Conservation (phyloP, 2,797 vertebrate species). For the Clarias laeviceps region DNA sequence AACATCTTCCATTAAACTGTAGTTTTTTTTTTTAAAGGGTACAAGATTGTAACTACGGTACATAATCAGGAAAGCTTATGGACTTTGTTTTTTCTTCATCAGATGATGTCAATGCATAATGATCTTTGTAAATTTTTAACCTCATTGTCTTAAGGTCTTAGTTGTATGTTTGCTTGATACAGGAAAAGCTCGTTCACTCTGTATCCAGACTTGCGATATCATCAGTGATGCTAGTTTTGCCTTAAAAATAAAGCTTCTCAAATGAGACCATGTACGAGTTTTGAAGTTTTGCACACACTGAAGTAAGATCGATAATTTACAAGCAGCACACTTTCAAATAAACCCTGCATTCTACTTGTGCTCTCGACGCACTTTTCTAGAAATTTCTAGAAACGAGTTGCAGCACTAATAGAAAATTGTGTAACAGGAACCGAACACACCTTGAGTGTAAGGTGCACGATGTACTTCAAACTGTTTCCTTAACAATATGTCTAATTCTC, state of each 20-base stretch:
- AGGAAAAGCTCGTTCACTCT: not conserved
- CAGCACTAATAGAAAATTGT: too few relatives aligned
- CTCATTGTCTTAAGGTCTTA: not conserved
- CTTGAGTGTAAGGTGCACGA: not conserved
- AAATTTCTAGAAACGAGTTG: not conserved
- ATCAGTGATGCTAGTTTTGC: too few relatives aligned
- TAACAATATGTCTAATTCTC: too few relatives aligned
- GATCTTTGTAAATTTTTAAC: not conserved
- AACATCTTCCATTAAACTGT: not conserved
- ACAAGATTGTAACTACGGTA: not conserved
- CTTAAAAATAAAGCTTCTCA: conserved; percentile 2
- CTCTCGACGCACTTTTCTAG: not conserved
- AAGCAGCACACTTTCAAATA: not conserved
- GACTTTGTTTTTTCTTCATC: not conserved
- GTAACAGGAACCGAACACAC: not conserved
- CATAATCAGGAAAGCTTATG: not conserved
- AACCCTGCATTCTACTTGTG: not conserved
- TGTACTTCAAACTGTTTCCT: not conserved
- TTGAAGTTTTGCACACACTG: not conserved
- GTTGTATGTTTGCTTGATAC: not conserved
- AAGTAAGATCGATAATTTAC: not conserved
- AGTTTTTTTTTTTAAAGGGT: not conserved
- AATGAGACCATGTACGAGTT: not conserved
- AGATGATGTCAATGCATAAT: not conserved
- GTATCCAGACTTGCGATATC: not conserved